Conservation (phyloP, 1,140 invertebrate species). For the Sitodiplosis mosellana region DNA sequence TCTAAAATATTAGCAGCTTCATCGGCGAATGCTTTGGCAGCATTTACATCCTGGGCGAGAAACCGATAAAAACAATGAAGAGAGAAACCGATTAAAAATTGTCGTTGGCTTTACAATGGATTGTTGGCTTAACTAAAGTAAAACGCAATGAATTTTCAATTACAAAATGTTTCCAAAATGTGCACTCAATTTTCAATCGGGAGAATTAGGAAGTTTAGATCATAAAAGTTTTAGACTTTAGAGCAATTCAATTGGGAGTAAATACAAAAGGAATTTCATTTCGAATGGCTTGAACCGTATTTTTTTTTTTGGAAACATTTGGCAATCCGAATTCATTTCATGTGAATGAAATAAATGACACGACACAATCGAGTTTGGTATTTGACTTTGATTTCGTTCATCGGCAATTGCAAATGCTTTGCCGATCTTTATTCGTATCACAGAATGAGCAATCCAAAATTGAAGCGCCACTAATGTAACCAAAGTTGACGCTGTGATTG, state of each 20-base stretch:
- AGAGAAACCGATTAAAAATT: too few relatives aligned
- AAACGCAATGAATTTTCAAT: background rate
- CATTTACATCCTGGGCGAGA: constrained; percentile 64
- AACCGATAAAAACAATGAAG: too few relatives aligned
- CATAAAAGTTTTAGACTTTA: background rate
- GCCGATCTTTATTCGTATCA: too few relatives aligned
- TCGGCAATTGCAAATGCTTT: too few relatives aligned
- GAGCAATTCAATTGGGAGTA: background rate
- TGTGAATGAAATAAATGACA: background rate
- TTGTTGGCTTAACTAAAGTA: constrained; percentile 1
- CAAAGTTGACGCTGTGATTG: too few relatives aligned
- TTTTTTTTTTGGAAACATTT: background rate
- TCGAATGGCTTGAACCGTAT: background rate
- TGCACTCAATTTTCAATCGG: background rate
- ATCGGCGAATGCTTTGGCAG: constrained; percentile 79
- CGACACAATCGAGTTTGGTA: background rate
- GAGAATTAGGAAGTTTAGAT: background rate
- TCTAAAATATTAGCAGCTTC: constrained; percentile 90
- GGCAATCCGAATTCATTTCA: background rate
- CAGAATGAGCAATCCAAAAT: too few relatives aligned
- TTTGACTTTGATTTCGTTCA: background rate
- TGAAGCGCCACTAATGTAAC: too few relatives aligned
- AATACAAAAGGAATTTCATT: too few relatives aligned
- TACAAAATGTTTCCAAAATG: background rate
- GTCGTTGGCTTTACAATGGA: too few relatives aligned